Evolutionary conservation across 2,797 vertebrate species (phyloP).

Genomic region (Melanotaenia boesemani): DNA sequence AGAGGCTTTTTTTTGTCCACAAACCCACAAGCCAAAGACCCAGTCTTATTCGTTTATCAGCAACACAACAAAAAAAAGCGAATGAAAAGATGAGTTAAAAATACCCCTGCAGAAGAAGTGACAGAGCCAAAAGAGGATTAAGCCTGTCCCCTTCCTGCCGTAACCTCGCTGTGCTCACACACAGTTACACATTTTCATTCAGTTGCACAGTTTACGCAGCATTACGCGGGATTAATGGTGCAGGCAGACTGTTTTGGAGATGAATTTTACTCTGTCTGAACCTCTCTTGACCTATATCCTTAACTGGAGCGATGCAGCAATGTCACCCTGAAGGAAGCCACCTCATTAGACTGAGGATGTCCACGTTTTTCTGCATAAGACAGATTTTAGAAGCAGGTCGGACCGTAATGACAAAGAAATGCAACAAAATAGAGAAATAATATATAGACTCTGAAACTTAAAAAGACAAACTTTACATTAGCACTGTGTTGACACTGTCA

Average conservation of each 20-base stretch:
- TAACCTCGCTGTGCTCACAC: constrained; percentile 47
- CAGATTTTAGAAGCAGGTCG: constrained; percentile 20
- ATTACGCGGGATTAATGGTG: constrained; percentile 75
- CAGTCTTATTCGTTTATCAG: constrained; percentile 15
- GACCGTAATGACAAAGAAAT: background rate
- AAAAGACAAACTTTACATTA: background rate
- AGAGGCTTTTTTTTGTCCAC: constrained; percentile 1
- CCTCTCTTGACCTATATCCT: constrained; percentile 75
- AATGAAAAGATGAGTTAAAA: constrained; percentile 55
- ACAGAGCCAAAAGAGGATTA: constrained; percentile 64
- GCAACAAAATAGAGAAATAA: background rate
- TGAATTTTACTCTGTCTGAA: constrained; percentile 74
- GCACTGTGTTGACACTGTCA: too few species aligned
- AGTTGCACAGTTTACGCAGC: constrained; percentile 69
- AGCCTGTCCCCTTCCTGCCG: constrained; percentile 45
- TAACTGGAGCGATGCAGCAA: constrained; percentile 59
- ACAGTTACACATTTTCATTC: constrained; percentile 68
- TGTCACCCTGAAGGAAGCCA: constrained; percentile 41
- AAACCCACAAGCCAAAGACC: constrained; percentile 20
- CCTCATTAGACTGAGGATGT: constrained; percentile 47
- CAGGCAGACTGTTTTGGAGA: constrained; percentile 65
- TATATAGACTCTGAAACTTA: background rate
- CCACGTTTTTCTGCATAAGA: constrained; percentile 11
- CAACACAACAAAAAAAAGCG: constrained; percentile 37
- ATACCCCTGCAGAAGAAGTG: constrained; percentile 45